These are phyloP conservation scores for Ptyas mucosa DNA, from an alignment of 2,113 vertebrate genomes.

Conservation along the genomic window DNA sequence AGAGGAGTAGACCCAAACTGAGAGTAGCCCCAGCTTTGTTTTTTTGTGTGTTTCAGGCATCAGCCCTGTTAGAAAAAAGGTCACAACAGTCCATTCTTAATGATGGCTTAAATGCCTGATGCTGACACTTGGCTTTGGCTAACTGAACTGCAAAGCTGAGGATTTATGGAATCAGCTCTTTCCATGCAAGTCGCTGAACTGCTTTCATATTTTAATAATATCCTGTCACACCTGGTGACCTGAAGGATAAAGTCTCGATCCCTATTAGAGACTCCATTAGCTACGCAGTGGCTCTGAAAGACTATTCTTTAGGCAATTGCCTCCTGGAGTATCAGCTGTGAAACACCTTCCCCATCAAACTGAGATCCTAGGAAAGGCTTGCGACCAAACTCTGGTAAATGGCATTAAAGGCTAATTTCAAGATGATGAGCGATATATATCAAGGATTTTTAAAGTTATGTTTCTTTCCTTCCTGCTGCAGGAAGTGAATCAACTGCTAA, in stretches of 20 bases:
- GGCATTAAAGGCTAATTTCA: slow-evolving; percentile 42
- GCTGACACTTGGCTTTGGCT: slow-evolving; percentile 21
- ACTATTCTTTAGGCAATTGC: slow-evolving; percentile 45
- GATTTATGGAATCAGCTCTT: slow-evolving; percentile 34
- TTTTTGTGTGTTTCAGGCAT: not conserved
- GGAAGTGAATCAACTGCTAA: slow-evolving; percentile 29
- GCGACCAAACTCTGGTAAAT: slow-evolving; percentile 38
- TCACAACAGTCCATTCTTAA: not conserved
- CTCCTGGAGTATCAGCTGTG: slow-evolving; percentile 26
- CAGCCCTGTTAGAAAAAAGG: not conserved
- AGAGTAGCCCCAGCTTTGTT: not conserved
- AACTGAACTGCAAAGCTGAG: slow-evolving; percentile 24
- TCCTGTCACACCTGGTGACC: not conserved
- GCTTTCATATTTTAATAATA: slow-evolving; percentile 45
- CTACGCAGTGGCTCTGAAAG: slow-evolving; percentile 33
- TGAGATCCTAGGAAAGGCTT: slow-evolving; percentile 19
- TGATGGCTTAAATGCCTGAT: not conserved
- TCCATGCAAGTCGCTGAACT: slow-evolving; percentile 46
- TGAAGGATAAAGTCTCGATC: slow-evolving; percentile 41
- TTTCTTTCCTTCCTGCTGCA: slow-evolving; percentile 35
- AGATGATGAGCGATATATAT: slow-evolving; percentile 33
- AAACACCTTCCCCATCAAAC: slow-evolving; percentile 29
- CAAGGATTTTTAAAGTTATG: slow-evolving; percentile 37
- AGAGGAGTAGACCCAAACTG: not conserved
- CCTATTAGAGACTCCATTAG: slow-evolving; percentile 37